These are phyloP conservation scores for Andricus grossulariae DNA, from an alignment of 1,140 invertebrate genomes.

Conservation along the genomic window DNA sequence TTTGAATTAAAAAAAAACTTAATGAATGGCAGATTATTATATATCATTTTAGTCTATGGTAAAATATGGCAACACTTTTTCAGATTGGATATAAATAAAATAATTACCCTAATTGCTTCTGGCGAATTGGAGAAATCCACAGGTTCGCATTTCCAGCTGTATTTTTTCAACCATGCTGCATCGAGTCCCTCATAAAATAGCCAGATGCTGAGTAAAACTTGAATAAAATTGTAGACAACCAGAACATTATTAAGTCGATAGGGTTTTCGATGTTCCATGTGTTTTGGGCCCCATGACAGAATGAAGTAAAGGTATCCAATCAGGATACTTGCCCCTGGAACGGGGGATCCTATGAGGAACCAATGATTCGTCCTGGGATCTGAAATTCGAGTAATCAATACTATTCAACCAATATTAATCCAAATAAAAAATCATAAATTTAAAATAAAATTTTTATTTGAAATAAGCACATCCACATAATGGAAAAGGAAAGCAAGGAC, in stretches of 20 bases:
- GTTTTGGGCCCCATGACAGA: constrained; percentile 84
- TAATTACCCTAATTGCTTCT: constrained; percentile 83
- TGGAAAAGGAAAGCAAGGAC: no score
- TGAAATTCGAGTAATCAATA: constrained; percentile 60
- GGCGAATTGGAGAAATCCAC: constrained; percentile 85
- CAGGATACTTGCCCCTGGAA: constrained; percentile 83
- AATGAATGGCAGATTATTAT: no score
- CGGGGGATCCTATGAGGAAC: constrained; percentile 87
- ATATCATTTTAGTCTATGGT: no score
- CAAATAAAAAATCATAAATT: no score
- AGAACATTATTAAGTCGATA: constrained; percentile 86
- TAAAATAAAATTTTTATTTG: no score
- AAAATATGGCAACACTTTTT: not conserved
- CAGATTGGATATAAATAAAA: constrained; percentile 5
- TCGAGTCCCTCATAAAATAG: constrained; percentile 84
- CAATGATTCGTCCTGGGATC: constrained; percentile 90
- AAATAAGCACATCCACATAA: no score
- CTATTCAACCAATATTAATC: no score
- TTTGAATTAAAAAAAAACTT: no score
- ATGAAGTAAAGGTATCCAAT: constrained; percentile 85
- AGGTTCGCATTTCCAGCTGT: constrained; percentile 90
- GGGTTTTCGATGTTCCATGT: constrained; percentile 88
- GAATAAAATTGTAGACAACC: constrained; percentile 88
- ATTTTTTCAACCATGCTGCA: constrained; percentile 79
- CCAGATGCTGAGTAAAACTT: constrained; percentile 85